Evolutionary conservation across 1,140 invertebrate genomes (phyloP), one percentile per base, ranked within the genome.

Genomic region (Aplysia californica): DNA sequence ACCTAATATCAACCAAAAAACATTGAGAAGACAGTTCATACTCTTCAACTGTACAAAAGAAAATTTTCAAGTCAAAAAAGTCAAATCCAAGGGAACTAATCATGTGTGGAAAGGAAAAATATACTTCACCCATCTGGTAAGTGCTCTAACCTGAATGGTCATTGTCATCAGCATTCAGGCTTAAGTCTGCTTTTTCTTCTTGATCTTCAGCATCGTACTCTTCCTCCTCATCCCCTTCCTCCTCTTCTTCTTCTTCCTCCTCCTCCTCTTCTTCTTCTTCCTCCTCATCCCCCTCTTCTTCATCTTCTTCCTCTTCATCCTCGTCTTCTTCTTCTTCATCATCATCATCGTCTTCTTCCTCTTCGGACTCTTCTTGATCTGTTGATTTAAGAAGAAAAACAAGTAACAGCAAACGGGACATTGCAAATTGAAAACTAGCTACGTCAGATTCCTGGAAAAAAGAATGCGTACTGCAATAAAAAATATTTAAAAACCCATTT

Each of bases 161-260:
- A 35, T 10, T 36, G 15, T 29, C 64, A 26, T 66, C 35, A 4
- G 33, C 5, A 23, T 66, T 36, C 15, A 15, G 10, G 21, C 64
- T 36, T 10, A 33, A 6, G 36, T 61, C 66, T 10, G 15, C 50
- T 39, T 69, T n/a, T 20, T 39, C 66, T 69, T 69, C 66, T 68
- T 79, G 67, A 36, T 75, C 68, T 65, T 80, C 68, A 1, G 64
- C 66, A 18, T 73, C 72, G 31, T 72, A 31, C 41, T 67, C 44
- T 18, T 58, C 44, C 3, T 56, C 73, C 26, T 71, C 73, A 4
- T 61, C 74, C 5, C 56, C 69, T 67, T 73, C 64, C 18, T 76
- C 80, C 44, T 81, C 76, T 5, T 79, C 79, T 21, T 59, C 64
- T 36, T 75, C 72, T 50, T 66, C 72, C 5, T 75, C 72, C 23